A percentile compares a stretch with the other conserved stretches of the same genome.
Conservation (phyloP, 2,113 vertebrate genomes). For the Dromaius novaehollandiae region DNA sequence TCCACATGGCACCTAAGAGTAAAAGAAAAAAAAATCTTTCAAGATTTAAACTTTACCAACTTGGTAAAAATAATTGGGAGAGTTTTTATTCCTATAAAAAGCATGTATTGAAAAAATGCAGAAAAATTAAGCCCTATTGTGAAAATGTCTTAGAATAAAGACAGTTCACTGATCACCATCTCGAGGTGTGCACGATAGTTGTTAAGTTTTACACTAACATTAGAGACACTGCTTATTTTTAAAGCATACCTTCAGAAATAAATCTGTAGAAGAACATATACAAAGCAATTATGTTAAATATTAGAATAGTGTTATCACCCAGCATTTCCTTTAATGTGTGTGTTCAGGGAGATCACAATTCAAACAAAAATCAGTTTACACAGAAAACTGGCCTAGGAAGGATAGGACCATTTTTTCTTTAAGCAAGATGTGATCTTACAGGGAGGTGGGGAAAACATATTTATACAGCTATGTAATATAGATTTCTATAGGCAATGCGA, state of each 20-base stretch:
- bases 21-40: not conserved
- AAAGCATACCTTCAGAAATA: not conserved
- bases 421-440: not conserved
- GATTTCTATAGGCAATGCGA: not conserved
- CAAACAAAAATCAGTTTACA: not conserved
- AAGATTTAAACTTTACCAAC: not conserved
- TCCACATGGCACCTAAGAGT: not conserved
- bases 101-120: not conserved
- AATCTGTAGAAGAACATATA: not conserved
- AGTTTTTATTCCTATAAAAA: not conserved
- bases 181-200: not conserved
- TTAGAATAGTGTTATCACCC: not conserved
- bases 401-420: not conserved
- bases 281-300: not conserved
- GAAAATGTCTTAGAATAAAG: not conserved
- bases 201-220: not conserved
- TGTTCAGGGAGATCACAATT: not conserved
- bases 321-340: not conserved
- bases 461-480: not conserved
- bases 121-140: conserved; percentile 2
- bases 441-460: not conserved
- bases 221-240: not conserved
- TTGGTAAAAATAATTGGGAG: not conserved
- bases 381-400: not conserved
- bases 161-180: not conserved